A percentile compares a stretch with the other conserved stretches of the same genome.
These are phyloP conservation scores for Nomada lathburiana DNA, from an alignment of 2,888 invertebrate species.

Conservation along the genomic window DNA sequence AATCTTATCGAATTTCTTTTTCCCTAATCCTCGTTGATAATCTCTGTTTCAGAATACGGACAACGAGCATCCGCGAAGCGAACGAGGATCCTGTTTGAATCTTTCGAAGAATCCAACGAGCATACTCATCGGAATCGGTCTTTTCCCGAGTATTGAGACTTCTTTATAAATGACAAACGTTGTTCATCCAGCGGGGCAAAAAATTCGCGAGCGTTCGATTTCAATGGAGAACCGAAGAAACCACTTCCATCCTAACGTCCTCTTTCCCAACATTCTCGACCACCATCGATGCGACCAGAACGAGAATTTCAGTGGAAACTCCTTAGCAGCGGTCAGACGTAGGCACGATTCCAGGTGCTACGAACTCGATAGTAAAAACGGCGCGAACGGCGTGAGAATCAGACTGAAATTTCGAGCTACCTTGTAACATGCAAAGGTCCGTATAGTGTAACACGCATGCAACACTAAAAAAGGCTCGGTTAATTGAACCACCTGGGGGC, in stretches of 20 bases:
- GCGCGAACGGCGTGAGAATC: slow-evolving; percentile 21
- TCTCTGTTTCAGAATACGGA: not conserved
- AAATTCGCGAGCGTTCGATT: slow-evolving; percentile 14
- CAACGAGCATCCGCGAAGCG: not conserved
- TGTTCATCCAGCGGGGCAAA: not conserved
- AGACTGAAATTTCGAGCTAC: slow-evolving; percentile 34
- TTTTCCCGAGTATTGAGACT: slow-evolving; percentile 4
- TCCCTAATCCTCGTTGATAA: not conserved
- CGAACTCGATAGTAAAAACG: not conserved
- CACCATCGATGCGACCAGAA: slow-evolving; percentile 8
- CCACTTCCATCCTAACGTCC: slow-evolving; percentile 1
- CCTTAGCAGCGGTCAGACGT: slow-evolving; percentile 46
- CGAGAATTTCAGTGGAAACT: slow-evolving; percentile 58
- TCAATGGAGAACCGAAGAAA: not conserved
- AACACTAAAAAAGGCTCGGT: slow-evolving; percentile 39
- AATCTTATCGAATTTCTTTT: not conserved
- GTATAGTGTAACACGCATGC: slow-evolving; percentile 19
- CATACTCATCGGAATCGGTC: slow-evolving; percentile 5
- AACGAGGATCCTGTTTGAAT: not conserved
- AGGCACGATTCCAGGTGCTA: slow-evolving; percentile 3
- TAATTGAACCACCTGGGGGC: slow-evolving; percentile 34
- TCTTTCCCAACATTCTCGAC: slow-evolving; percentile 14
- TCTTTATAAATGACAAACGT: slow-evolving; percentile 1
- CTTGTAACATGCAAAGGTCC: slow-evolving; percentile 37
- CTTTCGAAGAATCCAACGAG: not conserved